phyloP scores from a whole-genome alignment of 2,113 vertebrate genomes.

The Mus musculus region GRCm39 chrX:110679001-110679500 shows the following conservation, averaged over 20 bases:
- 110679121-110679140: neutral
- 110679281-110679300: neutral
- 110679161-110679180: slow-evolving; percentile 29
- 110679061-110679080: neutral
- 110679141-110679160: neutral
- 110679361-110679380: neutral
- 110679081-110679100: neutral
- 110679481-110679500: neutral
- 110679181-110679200: slow-evolving; percentile 11
- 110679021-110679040: neutral
- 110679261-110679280: neutral
- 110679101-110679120: neutral
- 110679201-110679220: neutral
- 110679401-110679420: neutral
- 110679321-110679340: neutral
- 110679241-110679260: slow-evolving; percentile 23
- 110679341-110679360: neutral
- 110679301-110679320: neutral
- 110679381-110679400: neutral
- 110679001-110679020: neutral
- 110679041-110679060: slow-evolving; percentile 4
- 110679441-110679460: neutral
- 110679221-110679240: slow-evolving; percentile 23
- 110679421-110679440: neutral
- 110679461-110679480: neutral